These are phyloP conservation scores for Adoxophyes honmai DNA, from an alignment of 1,140 invertebrate species.

Conservation along the genomic window DNA sequence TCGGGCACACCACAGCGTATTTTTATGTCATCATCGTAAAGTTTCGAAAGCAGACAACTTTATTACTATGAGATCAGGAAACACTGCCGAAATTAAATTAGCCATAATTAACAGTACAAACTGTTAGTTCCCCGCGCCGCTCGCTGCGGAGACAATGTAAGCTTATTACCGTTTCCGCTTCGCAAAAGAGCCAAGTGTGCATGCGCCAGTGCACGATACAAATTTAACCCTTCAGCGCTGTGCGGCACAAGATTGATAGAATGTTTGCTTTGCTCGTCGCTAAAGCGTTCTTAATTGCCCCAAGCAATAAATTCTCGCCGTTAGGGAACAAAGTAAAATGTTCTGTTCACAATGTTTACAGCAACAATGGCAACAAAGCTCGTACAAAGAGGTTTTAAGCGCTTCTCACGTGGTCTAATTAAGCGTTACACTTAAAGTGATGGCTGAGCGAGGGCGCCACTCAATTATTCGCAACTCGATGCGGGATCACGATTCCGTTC, in stretches of 20 bases:
- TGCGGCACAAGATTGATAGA: slow-evolving; percentile 15
- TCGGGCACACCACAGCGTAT: neutral
- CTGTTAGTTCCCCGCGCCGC: neutral
- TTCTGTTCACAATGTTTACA: slow-evolving; percentile 11
- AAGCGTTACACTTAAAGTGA: slow-evolving; percentile 58
- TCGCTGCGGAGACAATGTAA: slow-evolving; percentile 10
- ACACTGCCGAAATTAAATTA: neutral
- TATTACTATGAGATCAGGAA: neutral
- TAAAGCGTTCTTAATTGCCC: slow-evolving; percentile 15
- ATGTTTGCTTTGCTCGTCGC: slow-evolving; percentile 15
- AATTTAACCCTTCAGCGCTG: slow-evolving; percentile 11
- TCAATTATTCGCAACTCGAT: slow-evolving; percentile 69
- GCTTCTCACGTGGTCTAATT: slow-evolving; percentile 66
- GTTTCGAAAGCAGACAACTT: neutral
- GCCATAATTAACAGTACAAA: slow-evolving; percentile 1
- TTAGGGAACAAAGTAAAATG: slow-evolving; percentile 17
- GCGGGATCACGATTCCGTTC: slow-evolving; percentile 54
- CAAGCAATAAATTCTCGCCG: slow-evolving; percentile 15
- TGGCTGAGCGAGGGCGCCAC: slow-evolving; percentile 45
- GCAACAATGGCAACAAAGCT: slow-evolving; percentile 44
- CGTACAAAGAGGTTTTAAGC: slow-evolving; percentile 39
- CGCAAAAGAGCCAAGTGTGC: neutral
- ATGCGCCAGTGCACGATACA: slow-evolving; percentile 10
- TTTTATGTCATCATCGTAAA: slow-evolving; percentile 9
- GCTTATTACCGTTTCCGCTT: neutral